These are phyloP conservation scores for Gymnocypris eckloni DNA, from an alignment of 2,797 vertebrate species.

Conservation along the genomic window DNA sequence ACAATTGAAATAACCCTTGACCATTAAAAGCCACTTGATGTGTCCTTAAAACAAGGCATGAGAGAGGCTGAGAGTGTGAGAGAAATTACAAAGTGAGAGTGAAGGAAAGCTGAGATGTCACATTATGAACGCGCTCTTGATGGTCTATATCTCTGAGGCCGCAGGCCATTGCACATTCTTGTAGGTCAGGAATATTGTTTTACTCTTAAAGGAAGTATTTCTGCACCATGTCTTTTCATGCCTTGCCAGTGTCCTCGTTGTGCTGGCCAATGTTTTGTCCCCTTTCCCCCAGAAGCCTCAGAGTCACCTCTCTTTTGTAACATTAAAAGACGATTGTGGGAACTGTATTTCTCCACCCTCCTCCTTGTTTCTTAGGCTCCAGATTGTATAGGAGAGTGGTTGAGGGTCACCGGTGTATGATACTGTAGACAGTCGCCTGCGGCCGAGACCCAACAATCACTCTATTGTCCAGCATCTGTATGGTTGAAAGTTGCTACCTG, in stretches of 20 bases:
- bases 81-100: not conserved
- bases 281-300: constrained; percentile 17
- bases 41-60: constrained; percentile 28
- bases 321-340: constrained; percentile 34
- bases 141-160: constrained; percentile 25
- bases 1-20: constrained; percentile 50
- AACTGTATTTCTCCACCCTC: constrained; percentile 5
- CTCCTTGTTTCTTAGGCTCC: constrained; percentile 23
- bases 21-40: constrained; percentile 38
- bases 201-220: constrained; percentile 40
- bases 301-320: not conserved
- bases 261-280: not conserved
- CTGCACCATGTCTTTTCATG: constrained; percentile 27
- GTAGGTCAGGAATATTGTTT: constrained; percentile 42
- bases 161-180: constrained; percentile 1
- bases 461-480: constrained; percentile 46
- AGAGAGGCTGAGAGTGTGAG: not conserved
- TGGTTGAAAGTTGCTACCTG: constrained; percentile 45
- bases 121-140: constrained; percentile 7
- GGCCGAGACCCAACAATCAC: constrained; percentile 42
- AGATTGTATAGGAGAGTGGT: constrained; percentile 18
- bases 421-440: constrained; percentile 23
- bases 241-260: constrained; percentile 2
- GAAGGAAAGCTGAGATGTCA: constrained; percentile 10
- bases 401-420: constrained; percentile 34